phyloP scores from a whole-genome alignment of 2,888 invertebrate species.

The Autographa gamma region DNA sequence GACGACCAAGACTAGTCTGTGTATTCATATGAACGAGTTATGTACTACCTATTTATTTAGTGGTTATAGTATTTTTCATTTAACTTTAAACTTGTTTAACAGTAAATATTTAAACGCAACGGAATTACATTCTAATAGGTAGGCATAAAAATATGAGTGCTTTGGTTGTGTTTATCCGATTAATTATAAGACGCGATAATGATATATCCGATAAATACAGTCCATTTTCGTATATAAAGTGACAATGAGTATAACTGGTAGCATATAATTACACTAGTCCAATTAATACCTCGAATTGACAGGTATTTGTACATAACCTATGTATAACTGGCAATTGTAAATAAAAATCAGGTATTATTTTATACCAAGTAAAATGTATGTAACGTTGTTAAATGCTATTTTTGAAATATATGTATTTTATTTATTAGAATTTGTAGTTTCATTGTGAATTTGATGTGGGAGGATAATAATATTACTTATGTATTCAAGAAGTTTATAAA shows the following conservation, averaged over 20 bases:
- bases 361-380: constrained; percentile 46
- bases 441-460: constrained; percentile 13
- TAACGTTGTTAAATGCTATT: constrained; percentile 54
- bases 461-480: too few relatives aligned
- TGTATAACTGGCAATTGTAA: constrained; percentile 51
- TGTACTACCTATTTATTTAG: not conserved
- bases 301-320: constrained; percentile 51
- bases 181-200: too few relatives aligned
- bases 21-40: not conserved
- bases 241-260: constrained; percentile 27
- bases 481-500: too few relatives aligned
- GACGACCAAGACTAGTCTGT: not conserved
- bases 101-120: not conserved
- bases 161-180: constrained; percentile 18
- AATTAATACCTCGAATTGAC: constrained; percentile 51
- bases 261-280: constrained; percentile 58
- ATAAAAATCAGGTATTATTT: constrained; percentile 58
- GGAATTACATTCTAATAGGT: not conserved
- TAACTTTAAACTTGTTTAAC: not conserved
- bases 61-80: not conserved
- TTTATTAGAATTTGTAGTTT: constrained; percentile 45
- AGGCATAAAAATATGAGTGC: not conserved
- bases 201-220: too few relatives aligned
- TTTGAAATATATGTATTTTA: constrained; percentile 37
- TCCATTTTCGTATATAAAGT: constrained; percentile 6